Conservation (phyloP, 2,797 vertebrate species). For the Sus cebifrons region DNA sequence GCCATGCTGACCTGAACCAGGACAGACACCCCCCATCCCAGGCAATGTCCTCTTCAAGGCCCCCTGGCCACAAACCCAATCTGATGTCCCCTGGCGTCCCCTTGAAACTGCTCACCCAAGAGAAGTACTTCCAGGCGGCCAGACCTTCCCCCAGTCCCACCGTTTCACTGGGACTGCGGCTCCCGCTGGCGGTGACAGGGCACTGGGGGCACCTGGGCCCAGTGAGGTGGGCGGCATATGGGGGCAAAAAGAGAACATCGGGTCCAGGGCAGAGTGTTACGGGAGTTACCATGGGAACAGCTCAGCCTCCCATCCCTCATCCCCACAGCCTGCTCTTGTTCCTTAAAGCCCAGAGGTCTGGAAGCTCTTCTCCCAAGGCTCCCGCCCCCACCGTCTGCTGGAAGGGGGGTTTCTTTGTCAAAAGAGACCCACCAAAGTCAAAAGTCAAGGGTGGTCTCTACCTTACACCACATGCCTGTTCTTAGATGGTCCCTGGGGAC, state of each 20-base stretch:
- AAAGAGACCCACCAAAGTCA: background rate
- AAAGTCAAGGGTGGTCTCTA: rapidly evolving
- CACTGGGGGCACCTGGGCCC: background rate
- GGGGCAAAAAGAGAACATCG: rapidly evolving
- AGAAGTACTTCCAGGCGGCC: background rate
- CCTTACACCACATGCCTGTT: rapidly evolving
- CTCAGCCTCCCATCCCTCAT: background rate
- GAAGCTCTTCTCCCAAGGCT: background rate
- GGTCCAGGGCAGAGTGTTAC: rapidly evolving
- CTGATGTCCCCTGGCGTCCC: no score
- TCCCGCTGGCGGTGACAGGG: background rate
- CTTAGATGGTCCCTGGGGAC: background rate
- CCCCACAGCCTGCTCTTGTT: background rate
- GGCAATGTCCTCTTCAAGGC: background rate
- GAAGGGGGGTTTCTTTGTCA: background rate
- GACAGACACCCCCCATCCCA: rapidly evolving
- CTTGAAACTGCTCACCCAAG: background rate
- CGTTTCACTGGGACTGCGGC: rapidly evolving
- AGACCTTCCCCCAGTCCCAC: background rate
- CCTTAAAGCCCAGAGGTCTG: background rate
- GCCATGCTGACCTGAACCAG: background rate
- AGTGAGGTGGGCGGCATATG: rapidly evolving
- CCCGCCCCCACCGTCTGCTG: rapidly evolving
- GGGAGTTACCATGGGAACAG: background rate
- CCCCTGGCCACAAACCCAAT: background rate